These are phyloP conservation scores for Drosophila mettleri DNA, from an alignment of 2,888 invertebrate species.

Conservation along the genomic window DNA sequence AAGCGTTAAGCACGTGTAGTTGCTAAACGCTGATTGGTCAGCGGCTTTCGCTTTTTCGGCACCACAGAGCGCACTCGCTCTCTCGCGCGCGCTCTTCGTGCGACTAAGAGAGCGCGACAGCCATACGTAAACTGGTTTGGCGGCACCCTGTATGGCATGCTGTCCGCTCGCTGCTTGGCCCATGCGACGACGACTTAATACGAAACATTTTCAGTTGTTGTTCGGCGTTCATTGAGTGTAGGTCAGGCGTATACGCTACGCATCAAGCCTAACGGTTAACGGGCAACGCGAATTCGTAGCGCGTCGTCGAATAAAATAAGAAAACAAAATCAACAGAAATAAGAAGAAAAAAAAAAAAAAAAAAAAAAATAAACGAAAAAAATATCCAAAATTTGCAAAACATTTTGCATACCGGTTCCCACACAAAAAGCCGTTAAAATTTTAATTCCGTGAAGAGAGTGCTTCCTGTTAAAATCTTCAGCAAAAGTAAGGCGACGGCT, in stretches of 20 bases:
- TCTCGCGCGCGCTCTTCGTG: conserved; percentile 31
- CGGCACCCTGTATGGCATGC: conserved; percentile 3
- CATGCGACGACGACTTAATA: conserved; percentile 17
- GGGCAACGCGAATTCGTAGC: conserved; percentile 28
- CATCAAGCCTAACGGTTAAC: conserved; percentile 39
- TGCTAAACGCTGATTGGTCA: conserved; percentile 61
- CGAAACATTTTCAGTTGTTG: conserved; percentile 63
- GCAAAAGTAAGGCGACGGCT: conserved; percentile 10
- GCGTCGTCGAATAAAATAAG: conserved; percentile 22
- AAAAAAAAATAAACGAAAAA: conserved; percentile 6
- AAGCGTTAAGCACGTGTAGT: conserved; percentile 68
- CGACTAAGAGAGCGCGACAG: conserved; percentile 37
- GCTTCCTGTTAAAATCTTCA: conserved; percentile 19
- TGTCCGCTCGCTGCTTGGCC: conserved; percentile 13
- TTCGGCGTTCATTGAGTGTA: conserved; percentile 73
- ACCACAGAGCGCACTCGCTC: conserved; percentile 39
- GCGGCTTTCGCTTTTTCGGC: conserved; percentile 74
- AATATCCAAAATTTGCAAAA: conserved; percentile 28
- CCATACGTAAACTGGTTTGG: conserved; percentile 36
- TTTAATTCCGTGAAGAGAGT: conserved; percentile 11
- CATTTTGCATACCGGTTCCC: conserved; percentile 51
- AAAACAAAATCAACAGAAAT: conserved; percentile 9
- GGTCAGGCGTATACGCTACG: conserved; percentile 65
- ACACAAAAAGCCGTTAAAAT: conserved; percentile 41
- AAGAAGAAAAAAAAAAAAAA: background rate